Evolutionary conservation across 2,888 invertebrate species (phyloP).

Genomic region (Rhabditoides inermis): DNA sequence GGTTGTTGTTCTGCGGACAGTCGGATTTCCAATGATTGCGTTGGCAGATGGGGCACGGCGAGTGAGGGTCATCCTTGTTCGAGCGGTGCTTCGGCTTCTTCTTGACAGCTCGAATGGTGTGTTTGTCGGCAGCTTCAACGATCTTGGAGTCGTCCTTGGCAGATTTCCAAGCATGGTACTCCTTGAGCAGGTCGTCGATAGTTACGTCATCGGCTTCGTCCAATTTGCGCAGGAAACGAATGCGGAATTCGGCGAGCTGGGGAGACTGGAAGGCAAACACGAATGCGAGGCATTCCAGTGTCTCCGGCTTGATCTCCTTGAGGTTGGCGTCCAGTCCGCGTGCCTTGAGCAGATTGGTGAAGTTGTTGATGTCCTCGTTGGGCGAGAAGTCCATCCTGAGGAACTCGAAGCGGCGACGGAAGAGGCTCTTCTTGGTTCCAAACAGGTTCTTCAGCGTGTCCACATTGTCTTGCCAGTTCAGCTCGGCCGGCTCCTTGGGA

Average conservation of each 20-base stretch:
- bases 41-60: too few species aligned
- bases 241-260: background rate
- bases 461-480: background rate
- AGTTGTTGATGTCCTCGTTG: slow-evolving; percentile 4
- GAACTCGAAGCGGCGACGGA: slow-evolving; percentile 4
- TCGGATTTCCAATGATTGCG: too few species aligned
- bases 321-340: background rate
- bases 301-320: background rate
- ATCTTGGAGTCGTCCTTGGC: background rate
- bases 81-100: too few species aligned
- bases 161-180: background rate
- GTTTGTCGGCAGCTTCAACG: too few species aligned
- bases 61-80: too few species aligned
- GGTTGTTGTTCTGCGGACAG: too few species aligned
- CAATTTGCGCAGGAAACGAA: background rate
- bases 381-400: background rate
- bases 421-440: slow-evolving; percentile 2
- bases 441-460: slow-evolving; percentile 2
- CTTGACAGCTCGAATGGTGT: too few species aligned
- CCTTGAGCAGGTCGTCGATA: background rate
- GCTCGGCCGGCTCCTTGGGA: slow-evolving; percentile 1
- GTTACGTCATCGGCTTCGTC: background rate
- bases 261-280: background rate
- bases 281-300: background rate
- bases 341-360: slow-evolving; percentile 3